Percentiles rank a stretch among this genome's conserved stretches.
Conservation (phyloP, 2,113 vertebrate species). For the Cyprinodon tularosa region DNA sequence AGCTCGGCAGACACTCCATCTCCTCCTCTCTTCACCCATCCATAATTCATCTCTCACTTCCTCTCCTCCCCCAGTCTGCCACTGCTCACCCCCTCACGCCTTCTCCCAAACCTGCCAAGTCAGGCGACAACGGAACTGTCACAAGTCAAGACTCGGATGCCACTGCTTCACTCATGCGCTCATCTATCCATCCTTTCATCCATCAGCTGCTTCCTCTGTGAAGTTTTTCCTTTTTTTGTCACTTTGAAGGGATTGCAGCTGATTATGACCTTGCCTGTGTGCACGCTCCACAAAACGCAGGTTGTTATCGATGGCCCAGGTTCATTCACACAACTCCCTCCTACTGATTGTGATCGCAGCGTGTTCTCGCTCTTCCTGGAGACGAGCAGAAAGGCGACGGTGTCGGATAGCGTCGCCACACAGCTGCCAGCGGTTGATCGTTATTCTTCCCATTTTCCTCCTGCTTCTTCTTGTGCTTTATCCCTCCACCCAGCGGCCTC, state of each 20-base stretch:
- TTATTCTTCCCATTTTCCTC: conserved; percentile 65
- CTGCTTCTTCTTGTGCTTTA: conserved; percentile 62
- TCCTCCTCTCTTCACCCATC: conserved; percentile 28
- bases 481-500: conserved; percentile 45
- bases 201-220: conserved; percentile 1
- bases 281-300: conserved; percentile 40
- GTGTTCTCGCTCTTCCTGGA: conserved; percentile 37
- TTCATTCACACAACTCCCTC: conserved; percentile 28
- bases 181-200: conserved; percentile 26
- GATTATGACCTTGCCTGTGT: conserved; percentile 58
- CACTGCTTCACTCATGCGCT: conserved; percentile 40
- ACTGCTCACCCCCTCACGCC: conserved; percentile 54
- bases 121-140: conserved; percentile 52
- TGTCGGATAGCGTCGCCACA: conserved; percentile 48
- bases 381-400: conserved; percentile 35
- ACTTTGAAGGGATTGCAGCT: conserved; percentile 34
- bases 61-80: conserved; percentile 25
- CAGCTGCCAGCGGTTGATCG: conserved; percentile 62
- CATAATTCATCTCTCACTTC: conserved; percentile 51
- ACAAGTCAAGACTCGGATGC: conserved; percentile 59
- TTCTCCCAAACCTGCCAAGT: conserved; percentile 60
- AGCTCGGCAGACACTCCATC: conserved; percentile 26
- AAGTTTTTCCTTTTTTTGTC: background rate
- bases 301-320: conserved; percentile 53
- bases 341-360: conserved; percentile 47